These are phyloP conservation scores for Mustelus asterias DNA, from an alignment of 2,113 vertebrate genomes.

Conservation along the genomic window DNA sequence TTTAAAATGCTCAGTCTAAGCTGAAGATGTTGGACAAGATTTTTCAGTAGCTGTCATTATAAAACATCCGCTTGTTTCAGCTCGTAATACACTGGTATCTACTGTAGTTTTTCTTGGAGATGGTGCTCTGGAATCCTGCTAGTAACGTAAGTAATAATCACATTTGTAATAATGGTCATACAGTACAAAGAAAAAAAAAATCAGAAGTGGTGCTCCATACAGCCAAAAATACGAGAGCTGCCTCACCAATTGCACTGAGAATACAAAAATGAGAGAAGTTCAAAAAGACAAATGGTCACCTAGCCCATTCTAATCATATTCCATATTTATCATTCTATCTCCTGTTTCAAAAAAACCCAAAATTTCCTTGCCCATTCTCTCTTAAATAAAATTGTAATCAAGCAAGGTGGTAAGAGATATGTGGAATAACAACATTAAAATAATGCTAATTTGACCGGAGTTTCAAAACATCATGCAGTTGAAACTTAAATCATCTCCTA, in stretches of 20 bases:
- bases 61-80: background rate
- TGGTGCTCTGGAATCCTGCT: background rate
- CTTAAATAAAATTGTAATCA: background rate
- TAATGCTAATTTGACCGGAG: background rate
- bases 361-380: background rate
- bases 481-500: background rate
- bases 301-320: background rate
- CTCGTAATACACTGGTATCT: background rate
- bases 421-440: background rate
- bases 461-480: background rate
- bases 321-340: background rate
- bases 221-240: background rate
- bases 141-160: background rate
- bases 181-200: background rate
- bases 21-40: background rate
- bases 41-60: background rate
- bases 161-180: background rate
- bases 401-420: background rate
- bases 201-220: background rate
- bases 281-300: background rate
- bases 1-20: background rate
- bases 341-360: background rate
- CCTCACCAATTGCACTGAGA: background rate
- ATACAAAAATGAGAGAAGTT: background rate
- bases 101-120: background rate